Percentiles rank a stretch among this genome's conserved stretches.
Conservation (phyloP, 2,113 vertebrate species). For the Oryzias woworae region DNA sequence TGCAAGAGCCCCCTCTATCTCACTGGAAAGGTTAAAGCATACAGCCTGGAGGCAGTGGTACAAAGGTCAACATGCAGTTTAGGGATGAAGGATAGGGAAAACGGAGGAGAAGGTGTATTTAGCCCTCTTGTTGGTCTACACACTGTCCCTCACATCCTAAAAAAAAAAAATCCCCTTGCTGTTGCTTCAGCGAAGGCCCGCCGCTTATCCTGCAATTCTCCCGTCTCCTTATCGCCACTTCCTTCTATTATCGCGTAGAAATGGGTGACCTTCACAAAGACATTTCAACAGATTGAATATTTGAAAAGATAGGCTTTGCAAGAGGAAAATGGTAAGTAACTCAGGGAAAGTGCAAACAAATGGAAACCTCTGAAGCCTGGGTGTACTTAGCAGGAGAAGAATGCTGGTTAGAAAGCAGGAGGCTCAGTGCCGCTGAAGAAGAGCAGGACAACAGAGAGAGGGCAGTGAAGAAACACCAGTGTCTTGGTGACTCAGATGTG, state of each 20-base stretch:
- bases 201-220: slow-evolving; percentile 28
- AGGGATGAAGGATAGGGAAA: slow-evolving; percentile 59
- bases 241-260: slow-evolving; percentile 45
- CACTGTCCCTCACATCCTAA: slow-evolving; percentile 16
- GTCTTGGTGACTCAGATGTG: slow-evolving; percentile 68
- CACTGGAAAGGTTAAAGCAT: slow-evolving; percentile 73
- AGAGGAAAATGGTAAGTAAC: slow-evolving; percentile 42
- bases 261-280: slow-evolving; percentile 61
- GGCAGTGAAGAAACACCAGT: slow-evolving; percentile 56
- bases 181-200: slow-evolving; percentile 18
- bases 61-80: slow-evolving; percentile 74
- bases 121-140: not conserved
- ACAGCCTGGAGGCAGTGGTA: slow-evolving; percentile 66
- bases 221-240: slow-evolving; percentile 29
- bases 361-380: slow-evolving; percentile 42
- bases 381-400: slow-evolving; percentile 43
- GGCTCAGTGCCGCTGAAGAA: slow-evolving; percentile 44
- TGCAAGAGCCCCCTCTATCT: slow-evolving; percentile 51
- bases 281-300: slow-evolving; percentile 47
- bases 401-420: slow-evolving; percentile 57
- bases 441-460: slow-evolving; percentile 36
- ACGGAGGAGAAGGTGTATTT: slow-evolving; percentile 24
- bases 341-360: slow-evolving; percentile 63
- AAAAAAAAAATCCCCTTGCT: slow-evolving; percentile 13
- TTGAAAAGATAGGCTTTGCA: slow-evolving; percentile 10